These are phyloP conservation scores for Cossypha caffra DNA, from an alignment of 2,797 vertebrate genomes.

Conservation along the genomic window DNA sequence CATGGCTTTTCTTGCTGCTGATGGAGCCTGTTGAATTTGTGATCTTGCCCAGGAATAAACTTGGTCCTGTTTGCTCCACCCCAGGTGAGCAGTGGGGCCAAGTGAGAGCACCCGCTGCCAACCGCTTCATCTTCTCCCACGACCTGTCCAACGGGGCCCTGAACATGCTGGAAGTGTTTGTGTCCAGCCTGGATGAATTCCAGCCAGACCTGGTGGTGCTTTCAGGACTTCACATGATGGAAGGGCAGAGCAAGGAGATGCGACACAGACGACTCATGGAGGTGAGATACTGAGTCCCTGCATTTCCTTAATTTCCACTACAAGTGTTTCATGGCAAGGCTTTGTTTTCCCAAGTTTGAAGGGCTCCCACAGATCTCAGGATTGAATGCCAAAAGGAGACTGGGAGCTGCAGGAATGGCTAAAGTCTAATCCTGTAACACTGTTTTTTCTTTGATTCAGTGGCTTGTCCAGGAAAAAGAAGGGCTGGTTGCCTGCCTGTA, in stretches of 20 bases:
- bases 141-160: slow-evolving; percentile 93
- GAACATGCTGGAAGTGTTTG: slow-evolving; percentile 91
- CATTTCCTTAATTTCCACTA: neutral
- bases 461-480: neutral
- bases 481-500: neutral
- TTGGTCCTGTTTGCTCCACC: neutral
- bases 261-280: slow-evolving; percentile 88
- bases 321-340: neutral
- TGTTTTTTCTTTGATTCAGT: neutral
- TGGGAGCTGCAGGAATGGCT: neutral
- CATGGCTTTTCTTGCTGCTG: neutral
- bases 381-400: neutral
- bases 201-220: slow-evolving; percentile 92
- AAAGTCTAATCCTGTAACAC: neutral
- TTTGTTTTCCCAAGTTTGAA: neutral
- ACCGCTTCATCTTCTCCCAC: slow-evolving; percentile 98
- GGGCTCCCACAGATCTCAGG: neutral
- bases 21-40: neutral
- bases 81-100: slow-evolving; percentile 91
- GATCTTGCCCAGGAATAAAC: neutral
- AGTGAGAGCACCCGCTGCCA: slow-evolving; percentile 88
- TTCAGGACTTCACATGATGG: slow-evolving; percentile 99
- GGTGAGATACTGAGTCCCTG: slow-evolving; percentile 68
- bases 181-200: slow-evolving; percentile 94
- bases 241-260: slow-evolving; percentile 87